Conservation (phyloP, 2,888 invertebrate genomes). For the Clivina fossor region DNA sequence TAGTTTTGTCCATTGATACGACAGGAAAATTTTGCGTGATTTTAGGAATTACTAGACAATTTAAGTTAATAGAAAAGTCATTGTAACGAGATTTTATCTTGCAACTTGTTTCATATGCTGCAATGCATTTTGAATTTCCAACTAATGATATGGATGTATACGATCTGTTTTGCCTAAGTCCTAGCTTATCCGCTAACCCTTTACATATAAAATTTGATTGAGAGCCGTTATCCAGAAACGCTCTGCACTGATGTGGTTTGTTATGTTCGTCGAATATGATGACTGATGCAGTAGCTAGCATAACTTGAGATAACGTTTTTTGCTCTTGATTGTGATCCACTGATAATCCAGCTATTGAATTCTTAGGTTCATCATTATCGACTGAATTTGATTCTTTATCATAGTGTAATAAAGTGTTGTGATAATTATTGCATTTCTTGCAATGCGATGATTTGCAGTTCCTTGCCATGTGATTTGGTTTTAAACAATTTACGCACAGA, state of each 20-base stretch:
- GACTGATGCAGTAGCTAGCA: conserved; percentile 2
- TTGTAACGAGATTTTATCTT: conserved; percentile 3
- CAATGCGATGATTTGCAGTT: conserved; percentile 6
- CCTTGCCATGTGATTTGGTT: background rate
- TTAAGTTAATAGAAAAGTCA: background rate
- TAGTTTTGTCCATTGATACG: background rate
- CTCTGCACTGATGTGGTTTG: background rate
- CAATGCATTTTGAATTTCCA: background rate
- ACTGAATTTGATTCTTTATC: no score
- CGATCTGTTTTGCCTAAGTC: background rate
- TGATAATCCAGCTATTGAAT: no score
- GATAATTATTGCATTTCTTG: conserved; percentile 4
- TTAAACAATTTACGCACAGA: conserved; percentile 17
- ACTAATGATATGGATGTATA: background rate
- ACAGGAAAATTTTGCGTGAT: background rate
- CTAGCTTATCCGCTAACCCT: background rate
- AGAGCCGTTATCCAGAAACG: conserved; percentile 6
- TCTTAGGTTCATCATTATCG: no score
- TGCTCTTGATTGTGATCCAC: no score
- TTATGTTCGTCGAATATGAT: background rate
- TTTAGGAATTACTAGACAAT: background rate
- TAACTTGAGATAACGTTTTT: background rate
- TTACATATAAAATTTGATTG: conserved; percentile 8
- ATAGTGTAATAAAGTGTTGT: conserved; percentile 7
- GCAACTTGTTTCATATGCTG: background rate